Base-by-base conservation (phyloP, 1,140 invertebrate genomes). In the Patella vulgata region DNA sequence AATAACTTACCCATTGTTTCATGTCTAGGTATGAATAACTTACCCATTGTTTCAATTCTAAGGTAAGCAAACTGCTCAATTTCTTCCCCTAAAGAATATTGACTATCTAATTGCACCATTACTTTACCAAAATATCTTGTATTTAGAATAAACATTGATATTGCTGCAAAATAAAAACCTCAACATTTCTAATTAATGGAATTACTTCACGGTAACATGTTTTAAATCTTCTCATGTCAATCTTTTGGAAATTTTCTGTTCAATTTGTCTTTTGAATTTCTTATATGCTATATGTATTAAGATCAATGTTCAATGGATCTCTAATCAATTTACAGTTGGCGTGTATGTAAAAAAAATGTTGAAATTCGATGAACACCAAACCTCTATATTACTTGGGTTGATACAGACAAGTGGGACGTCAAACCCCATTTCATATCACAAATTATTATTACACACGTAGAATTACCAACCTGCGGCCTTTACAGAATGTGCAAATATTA, bases 401-500 rank as follows among this genome's bases (percentile, higher is more conserved):
- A 17, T 1, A 17, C 14, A 42, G 19, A 14, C n/a, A n/a, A 21
- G 5, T 3, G 31, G 11, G 31, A 21, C 21, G n/a, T 51, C 23
- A 12, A 31, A 28, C 17, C 3, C 28, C 48, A 23, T 30, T 30
- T 12, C 11, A 25, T 25, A 25, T 5, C 23, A 25, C 48, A 1
- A 25, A 30, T 14, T 28, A 8, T n/a, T 11, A 2, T 23, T n/a
- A 8, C 21, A 28, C 30, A 53, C 30, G 39, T 33, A 53, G 28
- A 30, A 12, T 9, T 14, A 63, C 74, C 71, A 59, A 81, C 76
- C 59, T 75, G 73, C 63, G 70, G 74, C 55, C 77, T 90, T 91
- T 12, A 96, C 95, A 59, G 90, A 91, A 9, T 92, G 75, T 6
- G 95, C 95, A 87, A 99, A 98, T 12, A 91, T 88, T 73, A 98